A percentile compares a stretch with the other conserved stretches of the same genome.
phyloP scores from a whole-genome alignment of 2,888 invertebrate genomes.

The Dicranocentrus wangi region DNA sequence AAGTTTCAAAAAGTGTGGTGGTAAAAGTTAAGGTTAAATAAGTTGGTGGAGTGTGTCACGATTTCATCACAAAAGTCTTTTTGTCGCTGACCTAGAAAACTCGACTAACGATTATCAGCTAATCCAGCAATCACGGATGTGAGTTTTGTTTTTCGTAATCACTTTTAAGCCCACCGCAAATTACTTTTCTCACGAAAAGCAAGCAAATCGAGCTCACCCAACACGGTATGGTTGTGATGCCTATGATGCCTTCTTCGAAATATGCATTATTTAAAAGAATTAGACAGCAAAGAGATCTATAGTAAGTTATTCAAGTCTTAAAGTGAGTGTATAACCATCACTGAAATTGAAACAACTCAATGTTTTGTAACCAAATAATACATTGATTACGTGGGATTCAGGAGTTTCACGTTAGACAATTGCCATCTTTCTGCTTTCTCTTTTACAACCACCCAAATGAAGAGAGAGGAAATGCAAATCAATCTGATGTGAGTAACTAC shows the following conservation, averaged over 20 bases:
- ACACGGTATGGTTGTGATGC: no score
- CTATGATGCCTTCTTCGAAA: no score
- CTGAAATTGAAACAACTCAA: no score
- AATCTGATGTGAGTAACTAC: not conserved
- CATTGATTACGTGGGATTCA: conserved; percentile 2
- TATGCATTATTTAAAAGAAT: no score
- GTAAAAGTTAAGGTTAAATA: conserved; percentile 5
- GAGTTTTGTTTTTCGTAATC: not conserved
- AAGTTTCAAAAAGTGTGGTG: not conserved
- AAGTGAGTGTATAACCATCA: no score
- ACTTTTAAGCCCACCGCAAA: conserved; percentile 31
- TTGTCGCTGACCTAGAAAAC: conserved; percentile 22
- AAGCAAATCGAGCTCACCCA: no score
- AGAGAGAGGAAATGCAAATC: not conserved
- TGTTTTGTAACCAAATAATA: conserved; percentile 1
- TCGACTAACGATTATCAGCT: not conserved
- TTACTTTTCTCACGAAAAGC: conserved; percentile 50
- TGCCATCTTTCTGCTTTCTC: conserved; percentile 47
- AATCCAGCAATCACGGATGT: conserved; percentile 44
- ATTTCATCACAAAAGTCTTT: conserved; percentile 20
- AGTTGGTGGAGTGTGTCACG: conserved; percentile 44
- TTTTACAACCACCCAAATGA: conserved; percentile 6
- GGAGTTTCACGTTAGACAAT: conserved; percentile 12
- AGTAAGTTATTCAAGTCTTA: no score
- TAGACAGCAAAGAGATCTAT: no score